Conservation (phyloP, 2,113 vertebrate genomes). For the Balaeniceps rex region DNA sequence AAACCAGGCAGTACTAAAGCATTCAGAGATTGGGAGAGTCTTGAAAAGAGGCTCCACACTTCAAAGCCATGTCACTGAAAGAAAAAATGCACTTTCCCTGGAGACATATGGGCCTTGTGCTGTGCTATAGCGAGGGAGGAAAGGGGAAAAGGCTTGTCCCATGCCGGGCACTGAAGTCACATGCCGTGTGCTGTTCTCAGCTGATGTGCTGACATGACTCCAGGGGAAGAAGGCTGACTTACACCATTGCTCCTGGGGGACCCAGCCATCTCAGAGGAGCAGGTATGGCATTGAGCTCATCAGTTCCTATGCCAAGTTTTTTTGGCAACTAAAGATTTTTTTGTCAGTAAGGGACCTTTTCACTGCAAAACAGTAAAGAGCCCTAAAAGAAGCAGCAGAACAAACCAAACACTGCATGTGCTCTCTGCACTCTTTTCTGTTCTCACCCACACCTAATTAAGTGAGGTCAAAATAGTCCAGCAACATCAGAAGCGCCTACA, state of each 20-base stretch:
- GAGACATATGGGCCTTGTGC: neutral
- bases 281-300: neutral
- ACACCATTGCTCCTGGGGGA: neutral
- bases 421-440: neutral
- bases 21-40: neutral
- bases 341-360: neutral
- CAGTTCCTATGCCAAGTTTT: neutral
- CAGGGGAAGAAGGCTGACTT: neutral
- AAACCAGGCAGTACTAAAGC: neutral
- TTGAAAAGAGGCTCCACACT: neutral
- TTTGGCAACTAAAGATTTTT: neutral
- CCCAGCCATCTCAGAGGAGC: neutral
- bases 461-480: neutral
- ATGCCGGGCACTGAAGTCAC: rapidly evolving
- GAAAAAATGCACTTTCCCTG: neutral
- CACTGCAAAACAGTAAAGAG: neutral
- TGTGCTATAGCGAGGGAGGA: neutral
- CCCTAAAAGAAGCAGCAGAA: neutral
- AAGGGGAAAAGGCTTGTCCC: neutral
- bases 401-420: neutral
- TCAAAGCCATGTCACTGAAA: neutral
- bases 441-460: neutral
- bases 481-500: neutral
- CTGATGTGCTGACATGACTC: neutral
- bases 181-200: neutral